These are phyloP conservation scores for Pomacea maculata DNA, from an alignment of 1,140 invertebrate genomes.

Conservation along the genomic window DNA sequence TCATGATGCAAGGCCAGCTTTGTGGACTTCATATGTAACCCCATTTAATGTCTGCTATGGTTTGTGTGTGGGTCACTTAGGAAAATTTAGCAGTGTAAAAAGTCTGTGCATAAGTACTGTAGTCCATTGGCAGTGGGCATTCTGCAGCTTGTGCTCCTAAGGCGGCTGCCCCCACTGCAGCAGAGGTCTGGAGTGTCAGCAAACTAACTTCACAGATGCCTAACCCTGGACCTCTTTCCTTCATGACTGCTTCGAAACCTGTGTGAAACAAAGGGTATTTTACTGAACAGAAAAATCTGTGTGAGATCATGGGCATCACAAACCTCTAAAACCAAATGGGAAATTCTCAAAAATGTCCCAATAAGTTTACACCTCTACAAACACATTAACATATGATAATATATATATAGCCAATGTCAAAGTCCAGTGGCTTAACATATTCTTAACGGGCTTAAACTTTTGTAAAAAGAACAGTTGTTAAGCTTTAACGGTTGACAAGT, in stretches of 20 bases:
- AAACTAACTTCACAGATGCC: slow-evolving; percentile 73
- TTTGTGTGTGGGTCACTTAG: background rate
- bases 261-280: background rate
- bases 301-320: no score
- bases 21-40: background rate
- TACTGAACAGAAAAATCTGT: background rate
- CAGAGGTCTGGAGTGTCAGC: slow-evolving; percentile 72
- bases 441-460: no score
- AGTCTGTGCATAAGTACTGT: slow-evolving; percentile 67
- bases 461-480: no score
- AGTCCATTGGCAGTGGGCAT: slow-evolving; percentile 68
- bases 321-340: no score
- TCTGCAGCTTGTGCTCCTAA: slow-evolving; percentile 75
- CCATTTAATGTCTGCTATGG: background rate
- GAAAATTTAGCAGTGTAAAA: slow-evolving; percentile 68
- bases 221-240: slow-evolving; percentile 23
- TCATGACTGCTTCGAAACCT: slow-evolving; percentile 55
- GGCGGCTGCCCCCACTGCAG: slow-evolving; percentile 80
- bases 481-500: no score
- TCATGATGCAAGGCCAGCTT: no score
- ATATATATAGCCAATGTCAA: background rate
- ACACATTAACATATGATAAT: background rate
- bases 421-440: background rate
- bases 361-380: no score
- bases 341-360: no score